Evolutionary conservation across 2,113 vertebrate species (phyloP).

Genomic region (Phoxinus phoxinus): DNA sequence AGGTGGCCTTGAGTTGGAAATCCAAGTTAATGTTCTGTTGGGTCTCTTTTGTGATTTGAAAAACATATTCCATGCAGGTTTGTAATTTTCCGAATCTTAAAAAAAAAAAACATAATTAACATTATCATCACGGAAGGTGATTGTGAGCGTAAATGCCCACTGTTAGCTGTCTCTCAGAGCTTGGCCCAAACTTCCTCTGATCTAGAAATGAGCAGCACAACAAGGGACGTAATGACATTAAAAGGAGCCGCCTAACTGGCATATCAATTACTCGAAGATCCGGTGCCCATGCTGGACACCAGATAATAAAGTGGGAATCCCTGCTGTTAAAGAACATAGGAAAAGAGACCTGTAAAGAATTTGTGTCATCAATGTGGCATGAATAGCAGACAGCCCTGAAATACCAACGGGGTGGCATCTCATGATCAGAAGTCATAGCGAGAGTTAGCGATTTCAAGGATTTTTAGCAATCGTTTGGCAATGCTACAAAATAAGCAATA

Average conservation of each 20-base stretch:
- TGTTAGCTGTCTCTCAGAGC: slow-evolving; percentile 32
- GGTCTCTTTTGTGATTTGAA: neutral
- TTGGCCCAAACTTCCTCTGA: slow-evolving; percentile 55
- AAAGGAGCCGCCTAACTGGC: slow-evolving; percentile 60
- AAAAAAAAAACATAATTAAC: slow-evolving; percentile 53
- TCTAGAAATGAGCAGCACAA: slow-evolving; percentile 51
- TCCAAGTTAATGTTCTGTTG: neutral
- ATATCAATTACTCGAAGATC: slow-evolving; percentile 63
- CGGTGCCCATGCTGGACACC: neutral
- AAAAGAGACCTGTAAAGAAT: slow-evolving; percentile 61
- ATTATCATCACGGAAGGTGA: neutral
- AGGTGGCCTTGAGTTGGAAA: neutral
- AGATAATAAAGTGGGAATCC: slow-evolving; percentile 69
- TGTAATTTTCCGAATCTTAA: neutral
- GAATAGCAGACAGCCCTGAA: slow-evolving; percentile 12
- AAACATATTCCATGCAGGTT: neutral
- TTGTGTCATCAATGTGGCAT: slow-evolving; percentile 65
- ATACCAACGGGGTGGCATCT: slow-evolving; percentile 30
- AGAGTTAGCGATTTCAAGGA: neutral
- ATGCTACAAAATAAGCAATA: no score
- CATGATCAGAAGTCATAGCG: neutral
- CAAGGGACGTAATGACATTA: slow-evolving; percentile 61
- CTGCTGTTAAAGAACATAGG: slow-evolving; percentile 67
- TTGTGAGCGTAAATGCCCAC: slow-evolving; percentile 10
- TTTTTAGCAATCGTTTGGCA: neutral